Base-by-base conservation (phyloP, 1,140 invertebrate genomes). In the Drosophila melanica region DNA sequence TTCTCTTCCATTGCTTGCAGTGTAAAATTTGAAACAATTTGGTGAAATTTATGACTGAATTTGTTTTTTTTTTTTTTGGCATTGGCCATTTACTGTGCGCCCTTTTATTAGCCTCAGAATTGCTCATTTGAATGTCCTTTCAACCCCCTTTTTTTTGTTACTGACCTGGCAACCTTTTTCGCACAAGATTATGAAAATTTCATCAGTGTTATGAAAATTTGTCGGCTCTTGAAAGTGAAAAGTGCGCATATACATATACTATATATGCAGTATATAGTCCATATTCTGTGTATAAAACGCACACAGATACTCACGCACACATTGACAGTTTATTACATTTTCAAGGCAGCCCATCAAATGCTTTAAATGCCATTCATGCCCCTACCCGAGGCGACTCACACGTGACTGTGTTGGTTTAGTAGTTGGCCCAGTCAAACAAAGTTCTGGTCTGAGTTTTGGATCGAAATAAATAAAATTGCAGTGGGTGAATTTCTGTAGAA, bases 121-220 rank as follows among this genome's bases (percentile, higher is more conserved):
- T 35, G 33, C 8, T 1, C 33, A 10, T 35, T 35, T 35, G 4
- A 33, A 33, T 8, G 16, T 45, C 18, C 9, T 27, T 10, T 16
- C 27, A 27, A 1, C 5, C 27, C 4, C 27, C 7, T 27, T 27
- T 27, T 50, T 27, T 44, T 30, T 11, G 39, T 39, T 39, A 35
- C 50, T 41, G 51, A 71, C 68, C 39, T 51, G 39, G 44, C 35
- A 58, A 66, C 62, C 45, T 58, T 84, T 79, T 68, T 69, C 55
- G 67, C 51, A 47, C 70, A 64, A 73, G 81, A 78, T 76, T 67
- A 63, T 75, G 72, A 53, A 79, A 81, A 82, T 86, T 86, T 86
- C 79, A 86, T 86, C 81, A 86, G 70, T 57, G 64, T 86, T 87
- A 77, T 77, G 81, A 79, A 81, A 87, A 87, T 69, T 86, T 41